phyloP scores from a whole-genome alignment of 2,888 invertebrate genomes.

The Antheraea assamensis region DNA sequence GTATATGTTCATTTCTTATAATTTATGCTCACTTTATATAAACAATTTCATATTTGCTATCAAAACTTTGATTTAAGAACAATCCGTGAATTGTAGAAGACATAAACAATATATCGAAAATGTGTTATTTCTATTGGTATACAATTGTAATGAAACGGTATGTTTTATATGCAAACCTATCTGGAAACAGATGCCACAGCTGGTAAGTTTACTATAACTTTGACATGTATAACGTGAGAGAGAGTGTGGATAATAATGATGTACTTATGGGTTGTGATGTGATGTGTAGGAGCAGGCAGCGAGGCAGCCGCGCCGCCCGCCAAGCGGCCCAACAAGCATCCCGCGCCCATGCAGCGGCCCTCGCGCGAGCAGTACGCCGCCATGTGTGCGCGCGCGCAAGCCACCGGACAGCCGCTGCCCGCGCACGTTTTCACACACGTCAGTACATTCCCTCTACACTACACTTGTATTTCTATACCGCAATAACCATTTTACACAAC shows the following conservation, averaged over 20 bases:
- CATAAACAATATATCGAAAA: background rate
- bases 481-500: background rate
- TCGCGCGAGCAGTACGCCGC: slow-evolving; percentile 87
- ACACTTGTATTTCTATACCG: too few relatives aligned
- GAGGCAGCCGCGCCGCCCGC: slow-evolving; percentile 83
- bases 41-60: background rate
- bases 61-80: background rate
- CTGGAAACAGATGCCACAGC: slow-evolving; percentile 16
- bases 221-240: background rate
- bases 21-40: background rate
- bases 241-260: background rate
- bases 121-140: background rate
- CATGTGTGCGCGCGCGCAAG: slow-evolving; percentile 85
- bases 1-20: background rate
- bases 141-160: background rate
- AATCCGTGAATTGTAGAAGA: background rate
- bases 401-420: slow-evolving; percentile 86
- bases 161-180: background rate
- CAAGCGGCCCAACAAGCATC: slow-evolving; percentile 91
- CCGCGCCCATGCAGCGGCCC: slow-evolving; percentile 86
- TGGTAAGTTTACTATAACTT: background rate
- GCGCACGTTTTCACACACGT: slow-evolving; percentile 86
- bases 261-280: background rate
- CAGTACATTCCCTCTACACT: slow-evolving; percentile 36
- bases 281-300: slow-evolving; percentile 18